phyloP scores from a whole-genome alignment of 2,888 invertebrate genomes.

The Acanthosepion esculentum region DNA sequence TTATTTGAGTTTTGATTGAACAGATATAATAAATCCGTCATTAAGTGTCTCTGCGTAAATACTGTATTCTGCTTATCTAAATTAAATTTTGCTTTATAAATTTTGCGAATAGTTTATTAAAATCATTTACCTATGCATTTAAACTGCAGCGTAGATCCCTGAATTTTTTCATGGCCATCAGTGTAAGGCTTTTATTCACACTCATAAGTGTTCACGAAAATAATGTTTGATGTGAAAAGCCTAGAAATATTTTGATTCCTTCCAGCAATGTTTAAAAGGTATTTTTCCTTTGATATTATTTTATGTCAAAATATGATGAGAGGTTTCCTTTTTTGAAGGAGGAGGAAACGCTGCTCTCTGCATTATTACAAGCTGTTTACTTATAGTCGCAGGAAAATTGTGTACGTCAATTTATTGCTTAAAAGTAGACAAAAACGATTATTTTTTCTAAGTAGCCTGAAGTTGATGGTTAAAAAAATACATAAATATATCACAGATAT shows the following conservation, averaged over 20 bases:
- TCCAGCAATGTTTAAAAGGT: background rate
- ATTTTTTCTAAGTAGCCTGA: background rate
- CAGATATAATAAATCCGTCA: background rate
- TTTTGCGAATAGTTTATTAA: no score
- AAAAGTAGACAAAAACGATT: background rate
- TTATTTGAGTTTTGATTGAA: background rate
- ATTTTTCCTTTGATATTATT: background rate
- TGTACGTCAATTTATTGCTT: background rate
- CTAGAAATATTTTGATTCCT: background rate
- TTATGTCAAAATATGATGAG: background rate
- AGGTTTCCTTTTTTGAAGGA: background rate
- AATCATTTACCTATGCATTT: no score
- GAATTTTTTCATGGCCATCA: no score
- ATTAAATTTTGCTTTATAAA: no score
- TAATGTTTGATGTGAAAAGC: background rate
- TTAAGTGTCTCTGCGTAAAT: background rate
- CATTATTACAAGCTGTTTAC: background rate
- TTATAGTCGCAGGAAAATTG: background rate
- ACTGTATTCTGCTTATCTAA: background rate
- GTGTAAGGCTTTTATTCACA: background rate
- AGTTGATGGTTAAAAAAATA: background rate
- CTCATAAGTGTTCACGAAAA: background rate
- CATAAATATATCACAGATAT: constrained; percentile 36
- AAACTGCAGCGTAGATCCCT: no score
- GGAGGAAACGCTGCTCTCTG: background rate